Conservation (phyloP, 2,113 vertebrate genomes). For the Pionites leucogaster region DNA sequence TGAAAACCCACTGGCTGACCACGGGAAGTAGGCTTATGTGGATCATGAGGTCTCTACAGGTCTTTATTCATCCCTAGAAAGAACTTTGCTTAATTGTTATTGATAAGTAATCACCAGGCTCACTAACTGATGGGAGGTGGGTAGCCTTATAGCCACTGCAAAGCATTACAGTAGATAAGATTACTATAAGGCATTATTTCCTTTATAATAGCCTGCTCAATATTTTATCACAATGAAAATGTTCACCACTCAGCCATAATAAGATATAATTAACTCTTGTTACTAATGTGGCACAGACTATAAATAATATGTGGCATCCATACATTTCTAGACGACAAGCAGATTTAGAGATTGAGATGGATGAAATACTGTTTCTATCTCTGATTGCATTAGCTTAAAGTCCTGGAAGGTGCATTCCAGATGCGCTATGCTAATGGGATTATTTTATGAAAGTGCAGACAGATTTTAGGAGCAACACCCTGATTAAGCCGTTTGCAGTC, state of each 20-base stretch:
- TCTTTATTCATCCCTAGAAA: neutral
- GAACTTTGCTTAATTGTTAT: neutral
- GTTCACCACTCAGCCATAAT: neutral
- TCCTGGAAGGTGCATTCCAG: neutral
- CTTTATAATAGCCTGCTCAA: neutral
- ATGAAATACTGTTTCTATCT: slow-evolving; percentile 22
- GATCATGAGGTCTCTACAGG: neutral
- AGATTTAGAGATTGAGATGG: neutral
- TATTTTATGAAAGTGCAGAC: neutral
- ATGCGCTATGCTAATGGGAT: slow-evolving; percentile 11
- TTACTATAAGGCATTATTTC: neutral
- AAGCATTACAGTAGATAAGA: neutral
- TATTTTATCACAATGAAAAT: slow-evolving; percentile 31
- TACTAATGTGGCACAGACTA: neutral
- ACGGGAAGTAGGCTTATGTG: neutral
- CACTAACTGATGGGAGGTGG: neutral
- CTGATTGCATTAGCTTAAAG: slow-evolving; percentile 8
- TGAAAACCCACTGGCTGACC: neutral
- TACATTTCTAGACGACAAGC: neutral
- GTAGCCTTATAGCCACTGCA: neutral
- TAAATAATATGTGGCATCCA: neutral
- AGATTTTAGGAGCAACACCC: neutral
- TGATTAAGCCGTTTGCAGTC: neutral
- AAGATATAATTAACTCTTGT: neutral
- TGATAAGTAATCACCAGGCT: neutral